Evolutionary conservation across 2,888 invertebrate genomes (phyloP), one percentile per base, ranked within the genome.

Genomic region (Sminthurinus aureus): DNA sequence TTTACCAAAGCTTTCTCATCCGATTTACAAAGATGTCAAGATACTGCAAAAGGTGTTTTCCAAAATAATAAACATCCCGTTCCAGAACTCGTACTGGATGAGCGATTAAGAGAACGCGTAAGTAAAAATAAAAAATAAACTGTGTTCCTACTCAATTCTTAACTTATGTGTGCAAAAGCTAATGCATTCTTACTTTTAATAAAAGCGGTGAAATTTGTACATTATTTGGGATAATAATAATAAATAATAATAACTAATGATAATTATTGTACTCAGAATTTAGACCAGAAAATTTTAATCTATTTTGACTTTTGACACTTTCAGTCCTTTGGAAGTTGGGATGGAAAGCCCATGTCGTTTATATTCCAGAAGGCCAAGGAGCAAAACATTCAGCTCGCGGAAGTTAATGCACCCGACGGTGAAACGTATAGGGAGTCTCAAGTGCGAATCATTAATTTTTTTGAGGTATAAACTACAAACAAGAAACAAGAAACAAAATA

Each of bases 11-110:
- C 76, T 3, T 83, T 64, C 76, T 80, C 83, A 6, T 79, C 79
- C 12, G 81, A 83, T 64, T 73, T 80, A n/a, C 82, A 73, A 26
- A 71, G 83, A 38, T 75, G 79, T 51, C 80, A 79, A 67, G 79
- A 83, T 38, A 83, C 83, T 8, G 82, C 76, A 0, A 26, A 76
- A n/a, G 67, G 67, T 22, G 82, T 82, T n/a, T 38, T 82, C 1
- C 20, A 13, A 12, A 73, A 82, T 15, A 50, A 50, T 13, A 66
- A 38, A 20, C 24, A 58, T 18, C 67, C 64, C 3, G 66, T 69
- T 4, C 82, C 82, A 0, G 52, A 22, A 26, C 26, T 82, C 3
- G 67, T 82, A 6, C 38, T 82, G 3, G 82, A 82, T n/a, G 3
- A 8, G 20, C 38, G 77, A 51, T 51, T 82, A 3, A 76, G 82